These are phyloP conservation scores for Chelon labrosus DNA, from an alignment of 2,797 vertebrate genomes.

Conservation along the genomic window DNA sequence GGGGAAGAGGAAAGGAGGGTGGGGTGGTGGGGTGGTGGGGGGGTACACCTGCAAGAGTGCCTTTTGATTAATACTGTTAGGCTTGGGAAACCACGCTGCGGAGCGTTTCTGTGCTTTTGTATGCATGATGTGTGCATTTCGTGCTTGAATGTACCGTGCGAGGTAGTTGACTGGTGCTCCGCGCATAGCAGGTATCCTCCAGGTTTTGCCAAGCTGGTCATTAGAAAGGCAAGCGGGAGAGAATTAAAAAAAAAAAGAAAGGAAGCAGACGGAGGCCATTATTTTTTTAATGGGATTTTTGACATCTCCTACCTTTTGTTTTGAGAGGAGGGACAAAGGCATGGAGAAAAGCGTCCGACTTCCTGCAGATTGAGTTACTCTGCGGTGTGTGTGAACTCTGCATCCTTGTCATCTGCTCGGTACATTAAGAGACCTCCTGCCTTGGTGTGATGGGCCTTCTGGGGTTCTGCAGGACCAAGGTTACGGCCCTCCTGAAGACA, in stretches of 20 bases:
- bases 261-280: slow-evolving; percentile 81
- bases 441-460: slow-evolving; percentile 66
- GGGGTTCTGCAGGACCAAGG: slow-evolving; percentile 80
- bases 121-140: slow-evolving; percentile 20
- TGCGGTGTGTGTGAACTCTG: slow-evolving; percentile 72
- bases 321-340: slow-evolving; percentile 61
- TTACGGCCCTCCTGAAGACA: slow-evolving; percentile 77
- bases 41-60: slow-evolving; percentile 55
- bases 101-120: slow-evolving; percentile 31
- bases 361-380: slow-evolving; percentile 79
- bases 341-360: slow-evolving; percentile 59
- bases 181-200: slow-evolving; percentile 36
- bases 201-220: slow-evolving; percentile 66
- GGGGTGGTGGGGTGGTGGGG: not conserved
- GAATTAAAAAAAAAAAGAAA: slow-evolving; percentile 43
- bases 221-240: slow-evolving; percentile 74
- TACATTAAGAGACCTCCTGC: slow-evolving; percentile 78
- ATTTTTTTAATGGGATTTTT: slow-evolving; percentile 81
- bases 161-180: slow-evolving; percentile 29
- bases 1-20: too few relatives aligned
- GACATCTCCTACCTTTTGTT: slow-evolving; percentile 75
- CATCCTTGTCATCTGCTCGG: slow-evolving; percentile 81
- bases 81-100: slow-evolving; percentile 29
- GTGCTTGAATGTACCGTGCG: slow-evolving; percentile 14
- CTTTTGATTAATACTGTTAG: slow-evolving; percentile 61